Evolutionary conservation across 2,797 vertebrate genomes (phyloP).

Genomic region (Protonibea diacanthus): DNA sequence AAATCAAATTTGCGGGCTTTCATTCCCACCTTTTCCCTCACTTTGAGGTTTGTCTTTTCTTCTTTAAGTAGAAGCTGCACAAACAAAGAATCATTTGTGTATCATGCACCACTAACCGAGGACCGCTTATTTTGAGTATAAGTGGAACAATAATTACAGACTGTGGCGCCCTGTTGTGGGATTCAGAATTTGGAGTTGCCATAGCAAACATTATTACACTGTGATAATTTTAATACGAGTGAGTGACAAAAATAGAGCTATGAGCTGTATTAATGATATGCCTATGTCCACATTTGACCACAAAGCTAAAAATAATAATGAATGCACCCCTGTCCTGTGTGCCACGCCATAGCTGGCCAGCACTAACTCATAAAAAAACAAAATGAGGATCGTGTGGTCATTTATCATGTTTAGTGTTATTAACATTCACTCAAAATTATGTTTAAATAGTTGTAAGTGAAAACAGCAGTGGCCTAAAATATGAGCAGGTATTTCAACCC

Average conservation of each 20-base stretch:
- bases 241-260: slow-evolving; percentile 43
- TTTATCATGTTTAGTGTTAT: slow-evolving; percentile 35
- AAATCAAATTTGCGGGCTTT: slow-evolving; percentile 24
- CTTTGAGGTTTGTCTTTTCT: not conserved
- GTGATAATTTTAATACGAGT: slow-evolving; percentile 33
- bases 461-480: not conserved
- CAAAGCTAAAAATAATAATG: slow-evolving; percentile 45
- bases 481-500: slow-evolving; percentile 13
- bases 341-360: slow-evolving; percentile 6
- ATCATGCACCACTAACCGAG: slow-evolving; percentile 16
- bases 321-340: slow-evolving; percentile 6
- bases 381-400: slow-evolving; percentile 32
- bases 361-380: slow-evolving; percentile 5
- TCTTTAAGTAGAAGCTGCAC: slow-evolving; percentile 15
- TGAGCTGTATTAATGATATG: slow-evolving; percentile 38
- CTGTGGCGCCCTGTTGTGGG: slow-evolving; percentile 25
- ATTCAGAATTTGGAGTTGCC: slow-evolving; percentile 40
- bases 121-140: slow-evolving; percentile 51
- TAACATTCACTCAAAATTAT: slow-evolving; percentile 14
- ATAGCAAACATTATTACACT: slow-evolving; percentile 61
- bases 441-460: slow-evolving; percentile 2
- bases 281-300: slow-evolving; percentile 42
- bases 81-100: slow-evolving; percentile 40
- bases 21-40: slow-evolving; percentile 46
- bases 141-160: slow-evolving; percentile 65